Percentiles rank a stretch among this genome's conserved stretches.
Conservation (phyloP, 2,113 vertebrate species). For the Mola mola region DNA sequence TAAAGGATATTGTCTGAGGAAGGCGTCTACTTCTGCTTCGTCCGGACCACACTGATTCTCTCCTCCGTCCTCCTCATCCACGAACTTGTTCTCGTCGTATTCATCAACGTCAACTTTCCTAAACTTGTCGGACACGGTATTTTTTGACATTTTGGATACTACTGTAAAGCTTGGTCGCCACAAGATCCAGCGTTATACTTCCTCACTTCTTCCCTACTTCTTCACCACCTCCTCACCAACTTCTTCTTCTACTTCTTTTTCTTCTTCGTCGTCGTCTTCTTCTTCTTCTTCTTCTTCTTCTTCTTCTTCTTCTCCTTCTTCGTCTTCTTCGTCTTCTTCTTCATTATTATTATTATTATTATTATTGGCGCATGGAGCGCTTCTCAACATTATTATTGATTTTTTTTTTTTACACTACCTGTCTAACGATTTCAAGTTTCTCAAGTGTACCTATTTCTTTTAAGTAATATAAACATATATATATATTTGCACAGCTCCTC, state of each 20-base stretch:
- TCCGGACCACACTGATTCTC: constrained; percentile 91
- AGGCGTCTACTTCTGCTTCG: constrained; percentile 89
- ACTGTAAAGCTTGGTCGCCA: accelerated
- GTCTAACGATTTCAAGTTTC: too few relatives aligned
- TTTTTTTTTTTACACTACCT: too few relatives aligned
- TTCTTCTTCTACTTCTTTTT: constrained; percentile 12
- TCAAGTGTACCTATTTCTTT: too few relatives aligned
- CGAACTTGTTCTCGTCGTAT: constrained; percentile 96
- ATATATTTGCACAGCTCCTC: too few relatives aligned
- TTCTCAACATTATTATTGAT: too few relatives aligned
- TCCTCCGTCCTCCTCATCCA: constrained; percentile 91
- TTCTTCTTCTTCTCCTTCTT: too few relatives aligned
- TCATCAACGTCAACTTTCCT: constrained; percentile 92
- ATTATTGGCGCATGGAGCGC: too few relatives aligned
- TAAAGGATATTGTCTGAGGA: constrained; percentile 94
- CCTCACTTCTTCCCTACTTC: neutral
- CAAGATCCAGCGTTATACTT: neutral
- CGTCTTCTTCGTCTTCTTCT: too few relatives aligned
- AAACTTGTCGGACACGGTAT: constrained; percentile 85
- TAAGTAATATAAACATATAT: too few relatives aligned
- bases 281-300: too few relatives aligned
- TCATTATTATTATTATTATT: too few relatives aligned
- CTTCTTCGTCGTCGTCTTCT: too few relatives aligned
- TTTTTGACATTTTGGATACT: constrained; percentile 86
- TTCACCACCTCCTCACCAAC: neutral